Conservation (phyloP, 2,113 vertebrate genomes). For the Dromas ardeola region DNA sequence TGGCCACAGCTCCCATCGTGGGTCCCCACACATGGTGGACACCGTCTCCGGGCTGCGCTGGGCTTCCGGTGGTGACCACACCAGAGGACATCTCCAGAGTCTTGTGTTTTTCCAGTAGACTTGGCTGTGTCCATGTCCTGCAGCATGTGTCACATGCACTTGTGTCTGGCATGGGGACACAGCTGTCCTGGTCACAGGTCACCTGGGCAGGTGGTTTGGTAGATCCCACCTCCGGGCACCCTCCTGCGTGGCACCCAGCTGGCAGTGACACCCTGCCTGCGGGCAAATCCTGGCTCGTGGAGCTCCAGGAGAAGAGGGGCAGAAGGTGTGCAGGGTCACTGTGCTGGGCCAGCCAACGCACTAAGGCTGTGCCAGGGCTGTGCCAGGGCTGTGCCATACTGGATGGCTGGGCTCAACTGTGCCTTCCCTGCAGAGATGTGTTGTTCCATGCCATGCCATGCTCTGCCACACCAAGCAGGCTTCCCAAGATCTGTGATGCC, state of each 20-base stretch:
- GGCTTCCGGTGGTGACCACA: fast-evolving
- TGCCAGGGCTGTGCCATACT: not conserved
- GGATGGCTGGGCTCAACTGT: not conserved
- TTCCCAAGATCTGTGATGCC: not conserved
- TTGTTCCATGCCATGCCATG: fast-evolving
- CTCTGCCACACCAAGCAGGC: not conserved
- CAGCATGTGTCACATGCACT: fast-evolving
- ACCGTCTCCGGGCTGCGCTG: fast-evolving
- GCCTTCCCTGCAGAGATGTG: not conserved
- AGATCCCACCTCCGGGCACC: not conserved
- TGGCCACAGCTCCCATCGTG: fast-evolving
- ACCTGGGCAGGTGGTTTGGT: not conserved
- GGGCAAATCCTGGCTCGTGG: not conserved
- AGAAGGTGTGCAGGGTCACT: not conserved
- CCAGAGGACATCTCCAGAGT: not conserved
- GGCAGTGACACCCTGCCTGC: fast-evolving
- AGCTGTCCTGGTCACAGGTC: fast-evolving
- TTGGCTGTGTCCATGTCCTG: fast-evolving
- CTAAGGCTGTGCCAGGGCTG: not conserved
- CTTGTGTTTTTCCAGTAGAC: not conserved
- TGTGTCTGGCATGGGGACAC: fast-evolving
- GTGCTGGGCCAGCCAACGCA: not conserved
- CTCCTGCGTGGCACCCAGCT: no score
- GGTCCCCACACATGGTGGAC: not conserved
- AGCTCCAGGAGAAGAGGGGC: not conserved